Evolutionary conservation across 37 sponge, comb jelly and placozoan genomes (phyloP).

Genomic region (Hexactinellida sp.): DNA sequence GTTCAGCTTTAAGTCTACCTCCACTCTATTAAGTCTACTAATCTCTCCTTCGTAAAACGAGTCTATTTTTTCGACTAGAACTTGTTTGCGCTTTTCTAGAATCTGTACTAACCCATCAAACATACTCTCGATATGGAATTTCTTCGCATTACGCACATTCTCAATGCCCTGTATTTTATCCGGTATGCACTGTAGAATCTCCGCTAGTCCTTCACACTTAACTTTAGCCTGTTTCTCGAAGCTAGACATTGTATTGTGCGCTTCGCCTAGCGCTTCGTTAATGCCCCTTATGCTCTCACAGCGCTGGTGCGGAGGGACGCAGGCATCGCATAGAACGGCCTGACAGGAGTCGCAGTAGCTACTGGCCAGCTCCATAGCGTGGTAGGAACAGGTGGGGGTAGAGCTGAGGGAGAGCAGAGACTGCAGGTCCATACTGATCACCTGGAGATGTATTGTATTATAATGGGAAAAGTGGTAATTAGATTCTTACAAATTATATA

Average conservation of each 20-base stretch:
- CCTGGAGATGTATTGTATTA: too few species aligned
- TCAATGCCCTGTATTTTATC: neutral
- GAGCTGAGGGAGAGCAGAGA: conserved; percentile 13
- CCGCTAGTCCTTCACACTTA: neutral
- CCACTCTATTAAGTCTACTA: neutral
- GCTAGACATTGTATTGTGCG: neutral
- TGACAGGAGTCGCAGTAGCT: conserved; percentile 1
- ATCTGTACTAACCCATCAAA: neutral
- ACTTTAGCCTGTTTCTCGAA: neutral
- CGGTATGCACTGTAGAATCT: neutral
- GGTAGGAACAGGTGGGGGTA: neutral
- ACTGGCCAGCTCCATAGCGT: neutral
- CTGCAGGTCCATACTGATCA: neutral
- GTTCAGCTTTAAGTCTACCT: neutral
- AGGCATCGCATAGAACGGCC: neutral
- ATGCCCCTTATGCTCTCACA: neutral
- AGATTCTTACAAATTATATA: too few species aligned
- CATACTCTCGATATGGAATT: neutral
- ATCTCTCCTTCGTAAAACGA: neutral
- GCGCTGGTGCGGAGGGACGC: neutral
- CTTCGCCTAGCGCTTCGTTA: neutral
- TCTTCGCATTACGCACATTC: neutral
- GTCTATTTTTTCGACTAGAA: neutral
- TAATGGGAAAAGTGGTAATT: neutral
- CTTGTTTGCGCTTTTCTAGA: neutral